Conservation (phyloP, 2,113 vertebrate genomes). For the Willisornis vidua region DNA sequence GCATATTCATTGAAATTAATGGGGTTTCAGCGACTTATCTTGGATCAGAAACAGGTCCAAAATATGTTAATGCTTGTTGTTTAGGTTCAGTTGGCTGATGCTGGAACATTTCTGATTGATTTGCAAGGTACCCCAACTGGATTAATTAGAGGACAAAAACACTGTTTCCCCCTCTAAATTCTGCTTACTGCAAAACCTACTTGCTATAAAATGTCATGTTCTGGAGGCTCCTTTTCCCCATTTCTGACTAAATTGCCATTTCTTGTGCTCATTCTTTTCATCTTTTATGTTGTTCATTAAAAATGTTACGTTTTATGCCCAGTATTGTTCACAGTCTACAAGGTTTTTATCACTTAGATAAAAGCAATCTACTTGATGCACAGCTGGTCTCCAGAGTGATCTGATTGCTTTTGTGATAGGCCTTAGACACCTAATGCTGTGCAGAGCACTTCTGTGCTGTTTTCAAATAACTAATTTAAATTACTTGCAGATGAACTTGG, state of each 20-base stretch:
- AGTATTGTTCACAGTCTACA: slow-evolving; percentile 67
- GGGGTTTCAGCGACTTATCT: background rate
- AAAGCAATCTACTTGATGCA: slow-evolving; percentile 68
- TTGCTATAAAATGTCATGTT: slow-evolving; percentile 39
- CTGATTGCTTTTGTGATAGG: slow-evolving; percentile 61
- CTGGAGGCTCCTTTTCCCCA: background rate
- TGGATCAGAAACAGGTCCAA: background rate
- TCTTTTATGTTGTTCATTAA: slow-evolving; percentile 70
- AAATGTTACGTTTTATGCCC: slow-evolving; percentile 58
- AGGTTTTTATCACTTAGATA: slow-evolving; percentile 73
- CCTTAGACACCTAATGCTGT: slow-evolving; percentile 47
- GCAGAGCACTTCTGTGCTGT: background rate
- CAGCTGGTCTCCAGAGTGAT: slow-evolving; percentile 60
- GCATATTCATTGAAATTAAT: slow-evolving; percentile 50
- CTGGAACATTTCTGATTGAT: background rate
- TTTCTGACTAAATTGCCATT: slow-evolving; percentile 37
- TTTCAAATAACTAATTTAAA: slow-evolving; percentile 54
- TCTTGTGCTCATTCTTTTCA: slow-evolving; percentile 34
- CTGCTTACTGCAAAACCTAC: slow-evolving; percentile 14
- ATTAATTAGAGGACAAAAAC: slow-evolving; percentile 41
- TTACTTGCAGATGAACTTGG: slow-evolving; percentile 34
- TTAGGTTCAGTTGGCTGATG: background rate
- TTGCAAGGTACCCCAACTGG: background rate
- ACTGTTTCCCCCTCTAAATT: background rate
- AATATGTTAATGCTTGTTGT: background rate